Base-by-base conservation (phyloP, 1,140 invertebrate species). In the Eciton burchellii region DNA sequence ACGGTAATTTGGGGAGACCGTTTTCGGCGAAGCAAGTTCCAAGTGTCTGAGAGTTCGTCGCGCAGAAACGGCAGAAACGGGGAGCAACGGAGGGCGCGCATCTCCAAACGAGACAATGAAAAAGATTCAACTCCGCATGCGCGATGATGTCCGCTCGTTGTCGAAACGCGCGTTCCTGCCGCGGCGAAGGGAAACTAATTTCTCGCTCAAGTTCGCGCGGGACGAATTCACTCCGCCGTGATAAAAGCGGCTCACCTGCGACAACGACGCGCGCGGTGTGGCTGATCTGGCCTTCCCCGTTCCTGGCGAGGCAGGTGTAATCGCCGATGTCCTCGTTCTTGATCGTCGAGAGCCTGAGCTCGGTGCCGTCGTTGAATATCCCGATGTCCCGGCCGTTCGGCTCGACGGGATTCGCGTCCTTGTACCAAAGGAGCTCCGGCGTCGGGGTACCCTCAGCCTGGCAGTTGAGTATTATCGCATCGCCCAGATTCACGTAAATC, bases 401-500 rank as follows among this genome's bases (percentile, higher is more conserved):
- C 92, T 98, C 97, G 84, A 98, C 97, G 49, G 97, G 97, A 93
- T 97, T 97, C 81, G 96, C 97, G 94, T 98, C 97, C 94, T 98
- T 98, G 94, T 97, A 98, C 97, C 98, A 98, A 62, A 98, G 94
- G 88, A 98, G 98, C 94, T 98, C 97, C 35, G 98, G 98, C 70
- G 97, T 96, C 65, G 98, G 98, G 47, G 97, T 98, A 82, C 98
- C 98, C 93, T 98, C 97, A 19, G 98, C 98, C 94, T 98, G 97
- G 94, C 98, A 99, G 94, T 98, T 98, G 88, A 99, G 96, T 91
- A 98, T 98, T 91, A 99, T 98, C 82, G 97, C 97, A 95, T 99
- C 98, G 84, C 98, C 98, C 94, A 98, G 96, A 95, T 98, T 98
- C 90, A 99, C 98, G 95, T 99, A 99, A 91, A 98, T 98, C 92